A percentile compares a stretch with the other conserved stretches of the same genome.
phyloP scores from a whole-genome alignment of 2,888 invertebrate genomes.

The Artemia sinica region DNA sequence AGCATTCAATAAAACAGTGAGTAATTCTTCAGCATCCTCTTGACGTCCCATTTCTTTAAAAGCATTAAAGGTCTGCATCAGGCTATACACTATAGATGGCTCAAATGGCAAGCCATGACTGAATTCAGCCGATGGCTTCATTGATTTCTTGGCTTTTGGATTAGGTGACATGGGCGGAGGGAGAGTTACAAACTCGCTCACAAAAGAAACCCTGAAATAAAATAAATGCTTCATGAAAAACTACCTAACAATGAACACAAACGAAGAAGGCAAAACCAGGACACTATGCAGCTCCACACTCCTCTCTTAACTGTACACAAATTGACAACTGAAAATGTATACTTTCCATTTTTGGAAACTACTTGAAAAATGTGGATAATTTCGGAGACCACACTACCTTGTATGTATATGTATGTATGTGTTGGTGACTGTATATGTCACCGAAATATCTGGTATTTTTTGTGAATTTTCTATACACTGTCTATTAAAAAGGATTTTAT shows the following conservation, averaged over 20 bases:
- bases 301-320: too few relatives aligned
- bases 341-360: too few relatives aligned
- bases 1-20: constrained; percentile 77
- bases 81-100: constrained; percentile 66
- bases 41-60: constrained; percentile 63
- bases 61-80: constrained; percentile 55
- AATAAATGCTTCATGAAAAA: not conserved
- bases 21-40: constrained; percentile 93
- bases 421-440: too few relatives aligned
- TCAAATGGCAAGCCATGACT: constrained; percentile 35
- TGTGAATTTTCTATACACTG: too few relatives aligned
- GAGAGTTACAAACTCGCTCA: constrained; percentile 55
- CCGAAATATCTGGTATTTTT: too few relatives aligned
- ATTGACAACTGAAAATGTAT: too few relatives aligned
- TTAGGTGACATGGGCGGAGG: constrained; percentile 34
- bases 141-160: constrained; percentile 14
- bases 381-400: too few relatives aligned
- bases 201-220: constrained; percentile 48
- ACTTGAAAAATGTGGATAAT: too few relatives aligned
- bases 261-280: too few relatives aligned
- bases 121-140: constrained; percentile 18
- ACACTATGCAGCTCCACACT: too few relatives aligned
- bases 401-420: too few relatives aligned
- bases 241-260: not conserved
- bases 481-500: too few relatives aligned